Evolutionary conservation across 2,888 invertebrate species (phyloP).

Genomic region (Mellilla xanthometata): DNA sequence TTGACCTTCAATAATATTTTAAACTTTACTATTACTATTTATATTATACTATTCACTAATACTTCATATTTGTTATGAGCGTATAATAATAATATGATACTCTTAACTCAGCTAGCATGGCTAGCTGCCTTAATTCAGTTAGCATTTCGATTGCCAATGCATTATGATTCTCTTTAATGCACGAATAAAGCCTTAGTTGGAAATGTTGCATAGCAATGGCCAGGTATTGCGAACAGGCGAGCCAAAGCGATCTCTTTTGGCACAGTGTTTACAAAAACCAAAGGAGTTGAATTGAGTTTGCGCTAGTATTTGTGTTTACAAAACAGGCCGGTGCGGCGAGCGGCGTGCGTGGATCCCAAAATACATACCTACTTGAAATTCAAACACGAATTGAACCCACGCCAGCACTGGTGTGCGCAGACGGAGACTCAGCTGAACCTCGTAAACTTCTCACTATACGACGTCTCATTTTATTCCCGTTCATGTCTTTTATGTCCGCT

Average conservation of each 20-base stretch:
- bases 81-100: too few relatives aligned
- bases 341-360: slow-evolving; percentile 72
- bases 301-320: slow-evolving; percentile 80
- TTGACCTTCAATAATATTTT: slow-evolving; percentile 34
- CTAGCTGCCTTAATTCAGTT: too few relatives aligned
- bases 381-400: slow-evolving; percentile 77
- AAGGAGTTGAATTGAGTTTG: slow-evolving; percentile 72
- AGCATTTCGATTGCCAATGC: too few relatives aligned
- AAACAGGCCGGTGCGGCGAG: slow-evolving; percentile 63
- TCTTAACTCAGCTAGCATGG: too few relatives aligned
- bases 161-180: too few relatives aligned
- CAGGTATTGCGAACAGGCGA: slow-evolving; percentile 47
- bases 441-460: slow-evolving; percentile 76
- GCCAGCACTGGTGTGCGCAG: slow-evolving; percentile 80
- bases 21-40: slow-evolving; percentile 5
- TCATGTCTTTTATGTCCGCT: slow-evolving; percentile 62
- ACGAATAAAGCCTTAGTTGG: slow-evolving; percentile 30
- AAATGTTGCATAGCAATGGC: slow-evolving; percentile 17
- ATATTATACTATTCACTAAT: too few relatives aligned
- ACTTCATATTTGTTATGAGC: too few relatives aligned
- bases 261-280: slow-evolving; percentile 73
- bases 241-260: slow-evolving; percentile 62
- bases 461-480: slow-evolving; percentile 68
- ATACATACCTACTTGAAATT: slow-evolving; percentile 49
- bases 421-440: slow-evolving; percentile 66